Base-by-base conservation (phyloP, 2,797 vertebrate genomes). In the Furcifer pardalis region DNA sequence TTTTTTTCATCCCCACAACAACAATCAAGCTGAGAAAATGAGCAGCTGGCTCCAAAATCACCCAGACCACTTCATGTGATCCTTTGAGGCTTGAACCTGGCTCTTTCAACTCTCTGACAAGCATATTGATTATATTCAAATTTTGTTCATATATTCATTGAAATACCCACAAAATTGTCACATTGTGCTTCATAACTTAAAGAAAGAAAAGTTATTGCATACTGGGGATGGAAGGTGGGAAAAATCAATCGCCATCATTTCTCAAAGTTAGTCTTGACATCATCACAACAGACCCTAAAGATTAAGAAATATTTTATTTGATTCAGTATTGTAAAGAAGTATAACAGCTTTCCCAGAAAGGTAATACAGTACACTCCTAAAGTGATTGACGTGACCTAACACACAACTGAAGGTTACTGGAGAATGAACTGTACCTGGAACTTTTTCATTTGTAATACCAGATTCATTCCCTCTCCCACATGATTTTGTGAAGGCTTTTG, bases 361-460 rank as follows among this genome's bases (percentile, higher is more conserved):
- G 56, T 87, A 80, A 87, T 79, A 83, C 44, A 80, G 83, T 79
- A 83, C 44, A 68, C 32, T 76, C 27, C 35, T 63, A 71, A 62
- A 65, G 52, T 68, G 35, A 52, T 63, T 84, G 72, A 72, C 65
- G 56, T 30, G 63, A 49, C 25, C n/a, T 80, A 65, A 32, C 71
- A 60, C 21, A 23, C 52, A 83, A 40, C 62, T 46, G 81, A 60
- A 40, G 40, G 40, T 35, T 79, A 32, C 72, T 52, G 63, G 59
- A 44, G 60, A 79, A 9, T 76, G 42, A 12, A 52, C 27, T 46
- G 15, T 79, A 37, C n/a, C 21, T 27, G 32, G 62, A 81, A 75
- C 5, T 32, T 60, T 71, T 21, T 71, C 74, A 46, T 86, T 42
- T 46, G 59, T 15, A 30, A n/a, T 37, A 35, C 12, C 9, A 62